Base-by-base conservation (phyloP, 2,888 invertebrate genomes). In the Erebia ligea region DNA sequence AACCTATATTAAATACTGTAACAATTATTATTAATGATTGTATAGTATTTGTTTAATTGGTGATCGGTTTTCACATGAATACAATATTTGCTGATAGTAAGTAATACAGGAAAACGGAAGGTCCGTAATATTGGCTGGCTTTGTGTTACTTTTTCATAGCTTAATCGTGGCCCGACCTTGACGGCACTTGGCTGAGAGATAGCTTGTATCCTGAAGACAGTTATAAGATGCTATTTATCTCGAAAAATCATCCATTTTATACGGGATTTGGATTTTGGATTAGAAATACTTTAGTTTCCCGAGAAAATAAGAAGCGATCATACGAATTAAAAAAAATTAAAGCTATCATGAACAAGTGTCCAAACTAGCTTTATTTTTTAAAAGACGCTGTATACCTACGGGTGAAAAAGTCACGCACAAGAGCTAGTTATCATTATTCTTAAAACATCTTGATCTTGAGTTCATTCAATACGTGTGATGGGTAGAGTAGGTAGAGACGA, bases 1-100 rank as follows among this genome's bases (percentile, higher is more conserved):
- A 65, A 15, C 19, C 25, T 45, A 25, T 52, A 25, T 52, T 17
- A 34, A 50, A 48, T 21, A 54, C 65, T 54, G 54, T 40, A 65
- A 48, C 62, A 48, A 59, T 40, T 59, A 40, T 19, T 25, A 21
- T 56, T 57, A 57, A 8, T 25, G 13, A 9, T 1, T 15, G 17
- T 17, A 17, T 8, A 52, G 17, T 52, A 9, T 52, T 52, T 52
- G 52, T 52, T 52, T 52, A 1, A 17, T n/a, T 52, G 17, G 52
- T 10, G 8, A 19, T 17, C 8, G 17, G 17, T 52, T 17, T 17
- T 8, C 17, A 10, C 17, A 19, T 15, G 15, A 50, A 3, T 50
- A 15, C 1, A 50, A 50, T 50, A 11, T 45, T 13, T 13, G 1
- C 3, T 45, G 11, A 45, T 45, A 13, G 45, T 13, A 13, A 13